Percentiles rank a stretch among this genome's conserved stretches.
Conservation (phyloP, 2,888 invertebrate genomes). For the Chironomus riparius region DNA sequence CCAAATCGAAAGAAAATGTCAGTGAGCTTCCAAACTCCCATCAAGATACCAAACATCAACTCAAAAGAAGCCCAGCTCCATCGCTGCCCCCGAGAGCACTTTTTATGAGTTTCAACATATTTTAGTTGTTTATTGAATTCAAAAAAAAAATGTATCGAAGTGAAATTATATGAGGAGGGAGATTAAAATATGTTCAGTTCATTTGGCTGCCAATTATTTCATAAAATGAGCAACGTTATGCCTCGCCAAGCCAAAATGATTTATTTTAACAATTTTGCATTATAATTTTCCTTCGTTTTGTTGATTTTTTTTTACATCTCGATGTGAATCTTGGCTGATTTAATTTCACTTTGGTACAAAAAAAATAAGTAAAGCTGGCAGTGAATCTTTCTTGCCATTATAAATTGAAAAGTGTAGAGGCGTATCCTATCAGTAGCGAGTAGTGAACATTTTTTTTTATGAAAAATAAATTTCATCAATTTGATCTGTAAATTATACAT, state of each 20-base stretch:
- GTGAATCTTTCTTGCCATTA: not conserved
- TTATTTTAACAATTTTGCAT: not conserved
- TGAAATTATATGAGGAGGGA: not conserved
- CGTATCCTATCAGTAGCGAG: not conserved
- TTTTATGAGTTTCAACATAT: too few relatives aligned
- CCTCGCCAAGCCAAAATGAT: not conserved
- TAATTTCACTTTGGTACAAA: not conserved
- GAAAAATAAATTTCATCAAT: slow-evolving; percentile 1
- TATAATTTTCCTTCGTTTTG: slow-evolving; percentile 3
- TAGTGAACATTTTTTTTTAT: not conserved
- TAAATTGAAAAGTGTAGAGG: slow-evolving; percentile 5
- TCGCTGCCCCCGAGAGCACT: too few relatives aligned
- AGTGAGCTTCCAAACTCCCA: too few relatives aligned
- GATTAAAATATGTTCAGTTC: slow-evolving; percentile 6
- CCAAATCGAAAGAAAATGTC: too few relatives aligned
- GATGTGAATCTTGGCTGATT: not conserved
- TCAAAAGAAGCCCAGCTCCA: too few relatives aligned
- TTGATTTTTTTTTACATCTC: not conserved
- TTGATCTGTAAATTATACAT: not conserved
- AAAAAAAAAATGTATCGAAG: too few relatives aligned
- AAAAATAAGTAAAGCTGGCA: not conserved
- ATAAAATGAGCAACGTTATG: not conserved
- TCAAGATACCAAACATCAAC: too few relatives aligned
- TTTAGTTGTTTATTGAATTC: too few relatives aligned
- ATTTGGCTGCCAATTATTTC: slow-evolving; percentile 3